Conservation (phyloP, 2,888 invertebrate genomes). For the Lithophane ornitopus region DNA sequence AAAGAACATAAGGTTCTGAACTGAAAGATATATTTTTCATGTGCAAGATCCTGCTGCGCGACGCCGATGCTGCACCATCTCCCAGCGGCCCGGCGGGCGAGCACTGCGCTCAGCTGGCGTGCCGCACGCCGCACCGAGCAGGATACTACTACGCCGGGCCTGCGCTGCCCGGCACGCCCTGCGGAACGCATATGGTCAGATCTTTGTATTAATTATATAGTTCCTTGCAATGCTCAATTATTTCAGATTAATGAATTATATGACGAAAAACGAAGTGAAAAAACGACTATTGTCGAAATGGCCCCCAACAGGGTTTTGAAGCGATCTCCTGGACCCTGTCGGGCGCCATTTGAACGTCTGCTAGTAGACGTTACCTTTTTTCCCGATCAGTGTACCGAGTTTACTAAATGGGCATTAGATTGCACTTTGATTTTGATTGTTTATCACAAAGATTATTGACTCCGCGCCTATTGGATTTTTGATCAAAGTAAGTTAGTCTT, state of each 20-base stretch:
- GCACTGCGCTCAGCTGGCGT: conserved; percentile 92
- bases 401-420: not conserved
- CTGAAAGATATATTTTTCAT: conserved; percentile 25
- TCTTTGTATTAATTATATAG: conserved; percentile 1
- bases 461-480: not conserved
- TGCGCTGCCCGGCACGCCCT: conserved; percentile 95
- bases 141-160: conserved; percentile 95
- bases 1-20: not conserved
- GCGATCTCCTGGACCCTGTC: not conserved
- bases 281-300: not conserved
- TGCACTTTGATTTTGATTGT: not conserved
- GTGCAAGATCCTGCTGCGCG: conserved; percentile 90
- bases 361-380: not conserved
- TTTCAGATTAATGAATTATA: not conserved
- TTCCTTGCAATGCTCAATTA: not conserved
- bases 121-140: conserved; percentile 93
- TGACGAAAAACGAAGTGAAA: not conserved
- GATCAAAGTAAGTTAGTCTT: not conserved
- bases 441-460: no score
- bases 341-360: not conserved
- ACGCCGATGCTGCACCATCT: conserved; percentile 92
- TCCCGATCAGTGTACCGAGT: not conserved
- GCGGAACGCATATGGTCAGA: conserved; percentile 92
- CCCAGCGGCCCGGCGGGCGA: conserved; percentile 80
- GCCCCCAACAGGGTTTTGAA: not conserved